Percentiles rank a stretch among this genome's conserved stretches.
Conservation (phyloP, 2,888 invertebrate species). For the Leptopilina syphax region DNA sequence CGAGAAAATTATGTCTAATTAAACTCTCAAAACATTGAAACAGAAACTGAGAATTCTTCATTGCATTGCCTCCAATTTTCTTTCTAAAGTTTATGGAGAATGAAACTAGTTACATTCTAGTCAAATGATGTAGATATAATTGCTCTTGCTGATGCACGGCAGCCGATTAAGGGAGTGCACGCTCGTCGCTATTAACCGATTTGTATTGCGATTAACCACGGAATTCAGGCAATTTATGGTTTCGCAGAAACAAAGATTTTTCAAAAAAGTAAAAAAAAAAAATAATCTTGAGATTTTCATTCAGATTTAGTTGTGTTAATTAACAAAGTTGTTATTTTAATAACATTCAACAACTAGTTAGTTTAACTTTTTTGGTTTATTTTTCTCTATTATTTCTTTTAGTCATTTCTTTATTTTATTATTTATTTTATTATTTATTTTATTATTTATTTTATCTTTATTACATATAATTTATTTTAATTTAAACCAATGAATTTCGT, state of each 20-base stretch:
- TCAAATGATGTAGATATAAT: constrained; percentile 31
- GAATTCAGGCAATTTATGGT: constrained; percentile 29
- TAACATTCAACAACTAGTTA: too few species aligned
- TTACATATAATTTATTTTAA: too few species aligned
- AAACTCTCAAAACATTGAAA: neutral
- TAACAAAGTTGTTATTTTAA: neutral
- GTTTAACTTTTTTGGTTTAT: too few species aligned
- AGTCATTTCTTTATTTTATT: too few species aligned
- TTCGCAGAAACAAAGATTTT: neutral
- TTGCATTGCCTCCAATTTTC: constrained; percentile 1
- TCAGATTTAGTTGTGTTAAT: neutral
- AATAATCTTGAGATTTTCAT: neutral
- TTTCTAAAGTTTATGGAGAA: neutral
- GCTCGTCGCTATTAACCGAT: constrained; percentile 27
- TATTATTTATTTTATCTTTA: too few species aligned
- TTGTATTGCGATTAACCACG: constrained; percentile 24
- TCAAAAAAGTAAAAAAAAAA: neutral
- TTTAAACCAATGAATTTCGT: too few species aligned
- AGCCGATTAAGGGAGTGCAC: constrained; percentile 32
- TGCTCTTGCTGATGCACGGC: constrained; percentile 32
- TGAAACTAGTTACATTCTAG: constrained; percentile 36
- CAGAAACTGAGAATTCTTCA: neutral
- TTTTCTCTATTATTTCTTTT: too few species aligned
- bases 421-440: too few species aligned
- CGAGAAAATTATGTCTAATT: neutral